phyloP scores from a whole-genome alignment of 2,113 vertebrate species.

The Paramisgurnus dabryanus region DNA sequence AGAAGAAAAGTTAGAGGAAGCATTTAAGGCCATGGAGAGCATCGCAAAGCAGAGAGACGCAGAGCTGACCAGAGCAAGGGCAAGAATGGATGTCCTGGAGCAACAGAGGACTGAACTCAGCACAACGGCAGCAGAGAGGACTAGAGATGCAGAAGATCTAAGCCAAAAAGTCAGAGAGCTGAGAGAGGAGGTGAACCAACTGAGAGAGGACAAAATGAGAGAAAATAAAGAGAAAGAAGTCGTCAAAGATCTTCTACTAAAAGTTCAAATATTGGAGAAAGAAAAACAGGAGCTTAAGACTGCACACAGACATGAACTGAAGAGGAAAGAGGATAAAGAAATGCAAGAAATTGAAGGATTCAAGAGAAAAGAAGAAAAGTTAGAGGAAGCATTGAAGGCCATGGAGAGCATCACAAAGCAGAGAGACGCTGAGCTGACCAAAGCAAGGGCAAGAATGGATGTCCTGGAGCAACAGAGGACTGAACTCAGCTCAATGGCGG shows the following conservation, averaged over 20 bases:
- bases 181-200: constrained; percentile 22
- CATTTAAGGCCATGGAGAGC: background rate
- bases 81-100: constrained; percentile 44
- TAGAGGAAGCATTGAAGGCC: background rate
- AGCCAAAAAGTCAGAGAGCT: constrained; percentile 17
- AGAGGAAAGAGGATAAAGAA: too few species aligned
- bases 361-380: background rate
- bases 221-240: constrained; percentile 9
- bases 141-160: constrained; percentile 25
- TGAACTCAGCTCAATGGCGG: constrained; percentile 33
- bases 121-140: constrained; percentile 36
- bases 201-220: constrained; percentile 28
- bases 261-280: constrained; percentile 48
- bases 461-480: constrained; percentile 55
- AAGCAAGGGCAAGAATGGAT: constrained; percentile 23
- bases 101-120: constrained; percentile 52
- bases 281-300: constrained; percentile 51
- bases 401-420: background rate
- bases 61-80: constrained; percentile 27
- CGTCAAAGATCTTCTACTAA: background rate
- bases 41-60: background rate
- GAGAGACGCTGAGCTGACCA: constrained; percentile 5
- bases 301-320: too few species aligned
- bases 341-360: background rate
- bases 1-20: constrained; percentile 6